Evolutionary conservation across 2,797 vertebrate species (phyloP), one percentile per base, ranked within the genome.

Genomic region (Chelmon rostratus): DNA sequence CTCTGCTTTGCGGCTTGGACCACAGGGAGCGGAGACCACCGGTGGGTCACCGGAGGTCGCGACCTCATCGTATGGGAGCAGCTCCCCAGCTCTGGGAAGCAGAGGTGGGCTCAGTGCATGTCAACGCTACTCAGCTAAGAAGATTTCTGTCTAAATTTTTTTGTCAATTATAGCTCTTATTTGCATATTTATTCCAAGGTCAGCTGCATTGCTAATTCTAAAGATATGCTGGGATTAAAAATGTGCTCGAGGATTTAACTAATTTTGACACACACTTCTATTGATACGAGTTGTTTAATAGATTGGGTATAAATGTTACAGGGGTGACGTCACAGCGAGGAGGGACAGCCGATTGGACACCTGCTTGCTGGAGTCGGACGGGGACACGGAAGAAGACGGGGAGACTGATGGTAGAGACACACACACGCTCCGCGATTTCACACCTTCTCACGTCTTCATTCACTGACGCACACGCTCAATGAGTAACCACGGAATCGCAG

Each of bases 21-120:
- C 47, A 96, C 95, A 0, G 91, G 94, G 33, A 96, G 96, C 2
- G 96, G 95, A 70, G 94, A 92, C 83, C 96, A 96, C 81, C 95
- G 96, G 31, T 96, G 95, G 96, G 95, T 96, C 78, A 95, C 93
- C 0, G 96, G 96, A 47, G 96, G 96, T 76, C 93, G 79, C 19
- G 82, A 88, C 69, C 95, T 96, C 25, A 84, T 92, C 0, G 96
- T 96, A 18, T 96, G 95, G 96, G 96, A 96, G 91, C 94, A 96
- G 91, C 94, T 96, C 61, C 86, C 95, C 10, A 87, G 78, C 35
- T 93, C 93, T 18, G 90, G 85, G 46, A 96, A 93, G 86, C 92
- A 95, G 46, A 96, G 93, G 96, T 96, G 82, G 58, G 89, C 13
- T 1, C 4, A n/a, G 31, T 4, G 64, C 40, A 64, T 28, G 23